phyloP scores from a whole-genome alignment of 2,797 vertebrate species.

The Antrozous pallidus region DNA sequence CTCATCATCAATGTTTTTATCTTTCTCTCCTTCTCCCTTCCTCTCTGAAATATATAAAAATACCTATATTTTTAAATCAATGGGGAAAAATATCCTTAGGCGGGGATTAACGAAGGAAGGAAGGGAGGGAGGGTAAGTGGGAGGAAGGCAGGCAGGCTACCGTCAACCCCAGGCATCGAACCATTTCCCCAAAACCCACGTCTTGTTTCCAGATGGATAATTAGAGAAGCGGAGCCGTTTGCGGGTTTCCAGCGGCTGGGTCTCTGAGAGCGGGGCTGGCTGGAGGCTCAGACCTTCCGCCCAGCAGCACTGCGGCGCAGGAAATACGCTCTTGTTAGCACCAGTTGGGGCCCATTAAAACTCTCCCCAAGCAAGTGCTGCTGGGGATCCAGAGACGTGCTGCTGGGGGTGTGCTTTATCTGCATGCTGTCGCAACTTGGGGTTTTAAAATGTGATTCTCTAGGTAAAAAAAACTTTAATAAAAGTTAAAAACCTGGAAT shows the following conservation, averaged over 20 bases:
- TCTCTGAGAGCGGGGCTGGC: background rate
- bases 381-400: background rate
- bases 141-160: background rate
- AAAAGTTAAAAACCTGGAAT: slow-evolving; percentile 25
- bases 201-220: background rate
- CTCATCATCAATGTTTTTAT: too few relatives aligned
- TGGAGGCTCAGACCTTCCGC: background rate
- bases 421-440: background rate
- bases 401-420: background rate
- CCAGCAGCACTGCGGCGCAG: background rate
- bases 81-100: too few relatives aligned
- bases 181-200: background rate
- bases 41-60: too few relatives aligned
- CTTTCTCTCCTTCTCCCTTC: too few relatives aligned
- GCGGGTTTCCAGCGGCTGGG: background rate
- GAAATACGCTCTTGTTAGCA: accelerated
- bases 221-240: background rate
- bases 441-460: background rate
- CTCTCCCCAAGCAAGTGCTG: background rate
- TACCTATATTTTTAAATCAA: too few relatives aligned
- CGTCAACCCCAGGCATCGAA: background rate
- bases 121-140: too few relatives aligned
- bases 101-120: too few relatives aligned
- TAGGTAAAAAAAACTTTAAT: background rate
- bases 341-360: background rate